Conservation (phyloP, 2,113 vertebrate species). For the Dipodomys spectabilis region DNA sequence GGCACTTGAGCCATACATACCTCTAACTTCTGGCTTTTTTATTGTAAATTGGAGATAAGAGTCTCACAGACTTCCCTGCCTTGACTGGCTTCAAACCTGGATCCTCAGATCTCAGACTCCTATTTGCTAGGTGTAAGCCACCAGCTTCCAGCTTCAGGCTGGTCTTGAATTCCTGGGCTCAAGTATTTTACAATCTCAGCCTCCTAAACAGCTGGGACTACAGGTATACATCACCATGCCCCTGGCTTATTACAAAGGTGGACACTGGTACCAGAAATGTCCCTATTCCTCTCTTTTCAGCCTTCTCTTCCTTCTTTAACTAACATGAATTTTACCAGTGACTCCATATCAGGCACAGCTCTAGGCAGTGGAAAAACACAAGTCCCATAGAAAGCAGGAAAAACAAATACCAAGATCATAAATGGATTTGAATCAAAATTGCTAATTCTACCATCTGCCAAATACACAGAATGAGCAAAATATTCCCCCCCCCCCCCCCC, state of each 20-base stretch:
- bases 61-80: no score
- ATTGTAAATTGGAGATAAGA: no score
- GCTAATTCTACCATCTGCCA: background rate
- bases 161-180: background rate
- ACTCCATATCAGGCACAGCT: background rate
- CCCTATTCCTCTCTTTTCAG: background rate
- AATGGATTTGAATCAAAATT: accelerated
- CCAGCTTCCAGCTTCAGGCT: background rate
- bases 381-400: background rate
- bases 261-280: background rate
- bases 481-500: no score
- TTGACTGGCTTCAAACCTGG: no score
- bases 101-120: no score
- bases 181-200: background rate
- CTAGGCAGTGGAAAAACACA: background rate
- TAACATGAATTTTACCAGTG: background rate
- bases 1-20: no score
- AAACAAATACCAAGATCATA: background rate
- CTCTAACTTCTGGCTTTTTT: no score
- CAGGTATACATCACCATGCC: background rate
- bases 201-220: background rate
- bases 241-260: background rate
- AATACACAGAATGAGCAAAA: background rate
- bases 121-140: no score
- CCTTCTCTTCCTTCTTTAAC: background rate